Evolutionary conservation across 1,140 invertebrate species (phyloP), one percentile per base, ranked within the genome.

Genomic region (Bombus huntii): DNA sequence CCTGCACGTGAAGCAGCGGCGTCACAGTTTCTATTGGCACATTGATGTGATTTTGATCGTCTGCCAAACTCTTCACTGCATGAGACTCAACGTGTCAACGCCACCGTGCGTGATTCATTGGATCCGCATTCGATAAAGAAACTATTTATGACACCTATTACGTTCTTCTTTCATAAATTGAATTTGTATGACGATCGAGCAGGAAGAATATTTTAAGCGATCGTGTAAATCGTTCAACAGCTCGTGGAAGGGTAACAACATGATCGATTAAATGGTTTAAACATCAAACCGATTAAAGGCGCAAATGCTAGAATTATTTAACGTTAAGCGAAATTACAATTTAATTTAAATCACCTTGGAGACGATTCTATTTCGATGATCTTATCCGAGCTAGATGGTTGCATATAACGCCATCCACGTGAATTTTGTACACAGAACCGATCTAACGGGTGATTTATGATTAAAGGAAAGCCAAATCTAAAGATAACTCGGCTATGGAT

Each of bases 31-130:
- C 76, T 70, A 87, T 87, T 72, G 83, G 77, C 76, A 76, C 83
- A 71, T 68, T 28, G 13, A 42, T 39, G 37, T 47, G 71, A 79
- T 70, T 81, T 89, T 91, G 89, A 91, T 57, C 37, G 3, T 74
- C 62, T 89, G 89, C 89, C 89, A 90, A 83, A 62, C n/a, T 47
- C n/a, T 25, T 22, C 37, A 34, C 53, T 65, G 81, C 57, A 87
- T 28, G 85, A 53, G 65, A 72, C 34, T 42, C 37, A 73, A 65
- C n/a, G 42, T 73, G 81, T 83, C 66, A 65, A 59, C 81, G 74
- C 57, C 65, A 65, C 62, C 47, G 47, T 44, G 34, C 37, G 42
- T 73, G 77, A 81, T 25, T 85, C 83, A 73, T 31, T 34, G 25
- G 8, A 37, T n/a, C 12, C 28, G n/a, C 31, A 53, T 80, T 70